Percentiles rank a stretch among this genome's conserved stretches.
Conservation (phyloP, 2,797 vertebrate genomes). For the Staurois parvus region DNA sequence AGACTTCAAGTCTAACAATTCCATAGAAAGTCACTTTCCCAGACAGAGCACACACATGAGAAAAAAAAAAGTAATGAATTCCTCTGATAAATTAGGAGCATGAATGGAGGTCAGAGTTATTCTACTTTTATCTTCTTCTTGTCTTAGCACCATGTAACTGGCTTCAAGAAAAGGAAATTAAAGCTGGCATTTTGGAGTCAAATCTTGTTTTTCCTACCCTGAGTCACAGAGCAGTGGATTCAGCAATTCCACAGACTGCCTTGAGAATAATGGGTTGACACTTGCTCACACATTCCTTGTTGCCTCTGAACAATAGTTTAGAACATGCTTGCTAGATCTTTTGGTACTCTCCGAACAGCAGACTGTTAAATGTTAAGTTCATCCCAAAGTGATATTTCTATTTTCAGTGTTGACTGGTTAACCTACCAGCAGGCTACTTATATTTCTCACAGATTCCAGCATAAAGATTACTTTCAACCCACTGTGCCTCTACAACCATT, state of each 20-base stretch:
- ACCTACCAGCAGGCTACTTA: neutral
- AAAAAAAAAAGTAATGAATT: conserved; percentile 45
- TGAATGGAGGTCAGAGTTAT: conserved; percentile 51
- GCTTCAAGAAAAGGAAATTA: conserved; percentile 29
- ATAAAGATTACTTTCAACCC: neutral
- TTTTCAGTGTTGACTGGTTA: neutral
- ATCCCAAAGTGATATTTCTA: too few relatives aligned
- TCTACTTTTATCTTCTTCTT: conserved; percentile 10
- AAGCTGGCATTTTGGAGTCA: conserved; percentile 36
- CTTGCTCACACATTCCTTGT: neutral
- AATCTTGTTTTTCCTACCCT: neutral
- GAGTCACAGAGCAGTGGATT: neutral
- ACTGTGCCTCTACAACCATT: too few relatives aligned
- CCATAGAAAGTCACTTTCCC: conserved; percentile 30
- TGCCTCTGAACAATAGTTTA: too few relatives aligned
- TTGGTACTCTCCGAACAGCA: neutral
- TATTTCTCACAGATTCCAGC: too few relatives aligned
- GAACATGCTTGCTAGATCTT: too few relatives aligned
- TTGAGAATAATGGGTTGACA: neutral
- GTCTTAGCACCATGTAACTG: conserved; percentile 4
- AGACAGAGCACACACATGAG: neutral
- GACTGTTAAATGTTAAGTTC: neutral
- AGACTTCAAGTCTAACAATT: neutral
- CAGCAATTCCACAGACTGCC: neutral
- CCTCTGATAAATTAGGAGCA: conserved; percentile 52